Conservation (phyloP, 2,113 vertebrate genomes). For the Psilopsiagon aurifrons region DNA sequence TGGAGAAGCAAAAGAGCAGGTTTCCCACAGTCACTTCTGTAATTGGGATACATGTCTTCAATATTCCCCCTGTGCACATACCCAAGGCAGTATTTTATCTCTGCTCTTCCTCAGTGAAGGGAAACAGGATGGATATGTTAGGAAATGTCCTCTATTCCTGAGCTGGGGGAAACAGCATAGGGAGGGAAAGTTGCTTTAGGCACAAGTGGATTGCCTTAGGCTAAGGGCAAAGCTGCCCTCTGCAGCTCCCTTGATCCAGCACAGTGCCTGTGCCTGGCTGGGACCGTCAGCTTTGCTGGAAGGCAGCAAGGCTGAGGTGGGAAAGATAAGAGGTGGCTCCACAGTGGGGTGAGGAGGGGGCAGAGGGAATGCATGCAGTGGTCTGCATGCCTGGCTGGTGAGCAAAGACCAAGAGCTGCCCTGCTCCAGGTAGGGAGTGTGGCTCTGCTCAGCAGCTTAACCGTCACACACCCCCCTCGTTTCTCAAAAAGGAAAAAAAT, state of each 20-base stretch:
- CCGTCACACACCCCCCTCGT: neutral
- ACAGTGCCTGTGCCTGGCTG: neutral
- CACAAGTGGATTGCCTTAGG: neutral
- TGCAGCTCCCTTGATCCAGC: neutral
- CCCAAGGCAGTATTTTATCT: neutral
- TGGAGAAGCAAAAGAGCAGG: neutral
- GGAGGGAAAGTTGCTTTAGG: neutral
- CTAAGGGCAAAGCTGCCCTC: neutral
- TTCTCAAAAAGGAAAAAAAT: neutral
- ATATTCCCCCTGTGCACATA: no score
- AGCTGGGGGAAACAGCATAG: neutral
- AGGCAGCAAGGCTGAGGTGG: neutral
- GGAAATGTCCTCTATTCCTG: neutral
- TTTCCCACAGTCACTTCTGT: neutral
- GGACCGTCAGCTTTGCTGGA: neutral
- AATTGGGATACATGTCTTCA: neutral
- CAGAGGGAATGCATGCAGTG: neutral
- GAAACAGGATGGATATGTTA: neutral
- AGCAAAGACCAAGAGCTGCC: neutral
- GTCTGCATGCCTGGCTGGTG: accelerated
- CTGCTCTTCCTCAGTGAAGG: neutral
- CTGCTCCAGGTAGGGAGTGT: accelerated
- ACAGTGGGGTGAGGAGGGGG: neutral
- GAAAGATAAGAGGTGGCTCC: neutral
- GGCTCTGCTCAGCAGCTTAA: neutral